Base-by-base conservation (phyloP, 2,797 vertebrate genomes). In the Paedocypris micromegethes region DNA sequence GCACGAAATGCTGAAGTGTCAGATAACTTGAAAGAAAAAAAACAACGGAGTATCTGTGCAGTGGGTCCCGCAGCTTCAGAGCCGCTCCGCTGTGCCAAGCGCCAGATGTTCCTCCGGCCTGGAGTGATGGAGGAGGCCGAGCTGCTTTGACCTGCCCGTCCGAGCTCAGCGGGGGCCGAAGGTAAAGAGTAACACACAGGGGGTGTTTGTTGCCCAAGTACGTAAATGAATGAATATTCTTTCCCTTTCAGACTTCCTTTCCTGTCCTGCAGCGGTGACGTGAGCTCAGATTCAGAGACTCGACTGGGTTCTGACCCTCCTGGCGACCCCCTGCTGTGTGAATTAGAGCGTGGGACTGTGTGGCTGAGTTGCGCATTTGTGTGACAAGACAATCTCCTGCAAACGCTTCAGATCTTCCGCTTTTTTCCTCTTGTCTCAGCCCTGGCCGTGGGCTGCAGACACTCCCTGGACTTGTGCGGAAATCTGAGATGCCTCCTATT, bases 41-140 rank as follows among this genome's bases (percentile, higher is more conserved):
- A 64, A 52, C 3, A 3, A 43, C 8, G 49, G 51, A 61, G 56
- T 40, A 9, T 55, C 6, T 58, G 51, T 50, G 38, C 51, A 45
- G 48, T 5, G 5, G 56, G 23, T 51, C 52, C 51, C 70, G 47
- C 43, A 53, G 58, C 38, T 66, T 56, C 58, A 53, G 58, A 62
- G 64, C 52, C 47, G 23, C 63, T 6, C 47, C 55, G 58, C 47
- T 59, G 6, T 74, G 70, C 64, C 63, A 67, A 77, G 68, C 37
- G 68, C 61, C 79, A 79, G 76, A 81, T 79, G 79, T 79, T 81
- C 72, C 57, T 72, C 40, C 61, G 68, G 55, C 59, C 49, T 73
- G 23, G 46, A 64, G 66, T 46, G 50, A 23, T 23, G 23, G 23
- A 38, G 68, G 37, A 72, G 64, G 71, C 49, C 51, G 74, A 59